Conservation (phyloP, 2,797 vertebrate genomes). For the Pipistrellus nathusii region DNA sequence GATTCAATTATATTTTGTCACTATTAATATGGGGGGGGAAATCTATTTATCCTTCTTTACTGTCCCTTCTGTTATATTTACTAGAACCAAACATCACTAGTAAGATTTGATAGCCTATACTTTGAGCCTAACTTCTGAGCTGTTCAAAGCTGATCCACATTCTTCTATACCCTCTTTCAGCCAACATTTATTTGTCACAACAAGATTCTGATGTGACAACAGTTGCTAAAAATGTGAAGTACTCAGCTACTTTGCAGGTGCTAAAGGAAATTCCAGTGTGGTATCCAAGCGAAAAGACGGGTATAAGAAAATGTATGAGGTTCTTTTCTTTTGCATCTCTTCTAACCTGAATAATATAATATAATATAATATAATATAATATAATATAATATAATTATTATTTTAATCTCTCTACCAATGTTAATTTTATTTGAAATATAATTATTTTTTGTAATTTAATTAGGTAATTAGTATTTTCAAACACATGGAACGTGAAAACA, state of each 20-base stretch:
- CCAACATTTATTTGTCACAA: background rate
- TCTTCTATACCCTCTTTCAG: background rate
- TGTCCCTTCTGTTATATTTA: background rate
- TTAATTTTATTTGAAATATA: conserved; percentile 55
- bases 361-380: too few species aligned
- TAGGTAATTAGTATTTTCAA: conserved; percentile 74
- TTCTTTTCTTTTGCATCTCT: background rate
- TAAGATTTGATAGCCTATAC: background rate
- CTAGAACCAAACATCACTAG: background rate
- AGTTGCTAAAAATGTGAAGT: background rate
- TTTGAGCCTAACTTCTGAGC: background rate
- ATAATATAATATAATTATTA: background rate
- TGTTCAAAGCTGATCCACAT: background rate
- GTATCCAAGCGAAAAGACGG: background rate
- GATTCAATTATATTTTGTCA: conserved; percentile 16
- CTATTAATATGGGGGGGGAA: background rate
- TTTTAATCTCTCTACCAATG: conserved; percentile 62
- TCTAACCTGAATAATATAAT: background rate
- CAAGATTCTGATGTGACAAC: background rate
- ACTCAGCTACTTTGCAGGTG: background rate
- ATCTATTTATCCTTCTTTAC: background rate
- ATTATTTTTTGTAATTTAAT: conserved; percentile 53
- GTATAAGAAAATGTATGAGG: background rate
- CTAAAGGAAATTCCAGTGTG: background rate
- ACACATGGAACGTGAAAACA: conserved; percentile 53